A percentile compares a stretch with the other conserved stretches of the same genome.
These are phyloP conservation scores for Amiota mariae DNA, from an alignment of 2,888 invertebrate species.

Conservation along the genomic window DNA sequence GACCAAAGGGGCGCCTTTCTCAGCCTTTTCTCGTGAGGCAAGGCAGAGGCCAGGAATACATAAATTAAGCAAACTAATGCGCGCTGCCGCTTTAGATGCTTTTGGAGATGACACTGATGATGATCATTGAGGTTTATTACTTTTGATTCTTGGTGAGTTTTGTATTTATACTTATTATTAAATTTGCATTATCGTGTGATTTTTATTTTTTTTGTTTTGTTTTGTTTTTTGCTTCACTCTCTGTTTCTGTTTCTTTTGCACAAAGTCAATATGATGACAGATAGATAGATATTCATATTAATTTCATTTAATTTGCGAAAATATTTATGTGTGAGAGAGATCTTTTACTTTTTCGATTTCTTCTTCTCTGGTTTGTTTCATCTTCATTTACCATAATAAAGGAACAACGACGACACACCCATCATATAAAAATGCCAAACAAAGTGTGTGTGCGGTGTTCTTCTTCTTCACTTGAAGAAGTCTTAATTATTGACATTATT, in stretches of 20 bases:
- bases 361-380: slow-evolving; percentile 39
- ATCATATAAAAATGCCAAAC: slow-evolving; percentile 12
- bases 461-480: neutral
- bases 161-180: neutral
- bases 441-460: slow-evolving; percentile 15
- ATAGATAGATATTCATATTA: slow-evolving; percentile 48
- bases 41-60: neutral
- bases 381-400: slow-evolving; percentile 36
- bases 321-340: slow-evolving; percentile 55
- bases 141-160: slow-evolving; percentile 26
- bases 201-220: too few species aligned
- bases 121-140: slow-evolving; percentile 39
- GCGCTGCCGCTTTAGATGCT: neutral
- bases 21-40: neutral
- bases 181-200: too few species aligned
- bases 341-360: slow-evolving; percentile 53
- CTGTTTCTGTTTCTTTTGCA: too few species aligned
- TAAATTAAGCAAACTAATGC: slow-evolving; percentile 4
- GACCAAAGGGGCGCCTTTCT: neutral
- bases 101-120: neutral
- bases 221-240: too few species aligned
- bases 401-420: slow-evolving; percentile 5
- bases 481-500: slow-evolving; percentile 51
- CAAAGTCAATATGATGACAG: slow-evolving; percentile 53
- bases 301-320: slow-evolving; percentile 62